phyloP scores from a whole-genome alignment of 2,113 vertebrate genomes.

The Tamias sibiricus region DNA sequence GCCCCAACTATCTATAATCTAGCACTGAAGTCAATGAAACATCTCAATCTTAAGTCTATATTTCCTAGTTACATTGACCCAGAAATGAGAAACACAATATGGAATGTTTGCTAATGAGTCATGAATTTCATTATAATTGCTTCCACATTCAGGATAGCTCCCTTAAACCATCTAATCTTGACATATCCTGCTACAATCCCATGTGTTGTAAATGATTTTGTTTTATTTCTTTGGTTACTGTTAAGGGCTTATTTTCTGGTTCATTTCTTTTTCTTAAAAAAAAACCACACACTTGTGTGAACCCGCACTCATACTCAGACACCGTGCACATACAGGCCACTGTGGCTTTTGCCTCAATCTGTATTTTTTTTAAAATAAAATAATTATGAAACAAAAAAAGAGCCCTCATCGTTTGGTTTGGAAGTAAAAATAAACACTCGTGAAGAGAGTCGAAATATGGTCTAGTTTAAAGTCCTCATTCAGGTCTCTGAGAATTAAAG shows the following conservation, averaged over 20 bases:
- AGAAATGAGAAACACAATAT: slow-evolving; percentile 86
- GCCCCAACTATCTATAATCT: neutral
- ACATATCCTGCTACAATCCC: slow-evolving; percentile 83
- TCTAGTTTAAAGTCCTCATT: slow-evolving; percentile 68
- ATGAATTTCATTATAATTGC: slow-evolving; percentile 88
- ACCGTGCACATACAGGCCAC: neutral
- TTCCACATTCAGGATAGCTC: slow-evolving; percentile 86
- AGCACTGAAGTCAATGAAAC: slow-evolving; percentile 52
- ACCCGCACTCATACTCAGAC: neutral
- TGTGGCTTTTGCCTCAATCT: slow-evolving; percentile 13
- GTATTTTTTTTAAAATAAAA: slow-evolving; percentile 62
- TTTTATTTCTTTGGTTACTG: slow-evolving; percentile 85
- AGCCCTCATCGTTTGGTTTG: slow-evolving; percentile 64
- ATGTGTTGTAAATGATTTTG: slow-evolving; percentile 84
- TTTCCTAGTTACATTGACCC: slow-evolving; percentile 81
- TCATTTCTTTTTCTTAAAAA: slow-evolving; percentile 81
- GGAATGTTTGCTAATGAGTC: slow-evolving; percentile 86
- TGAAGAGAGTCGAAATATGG: neutral
- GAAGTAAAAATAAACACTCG: slow-evolving; percentile 78
- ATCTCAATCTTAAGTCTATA: slow-evolving; percentile 60
- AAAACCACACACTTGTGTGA: slow-evolving; percentile 62
- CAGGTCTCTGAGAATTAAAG: slow-evolving; percentile 45
- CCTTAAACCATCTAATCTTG: slow-evolving; percentile 83
- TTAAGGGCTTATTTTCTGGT: slow-evolving; percentile 84
- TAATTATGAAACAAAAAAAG: slow-evolving; percentile 53